Evolutionary conservation across 30 jellyfish, hydroid and myxozoan species (phyloP), one percentile per base, ranked within the genome.

Genomic region (Cassiopea andromeda): DNA sequence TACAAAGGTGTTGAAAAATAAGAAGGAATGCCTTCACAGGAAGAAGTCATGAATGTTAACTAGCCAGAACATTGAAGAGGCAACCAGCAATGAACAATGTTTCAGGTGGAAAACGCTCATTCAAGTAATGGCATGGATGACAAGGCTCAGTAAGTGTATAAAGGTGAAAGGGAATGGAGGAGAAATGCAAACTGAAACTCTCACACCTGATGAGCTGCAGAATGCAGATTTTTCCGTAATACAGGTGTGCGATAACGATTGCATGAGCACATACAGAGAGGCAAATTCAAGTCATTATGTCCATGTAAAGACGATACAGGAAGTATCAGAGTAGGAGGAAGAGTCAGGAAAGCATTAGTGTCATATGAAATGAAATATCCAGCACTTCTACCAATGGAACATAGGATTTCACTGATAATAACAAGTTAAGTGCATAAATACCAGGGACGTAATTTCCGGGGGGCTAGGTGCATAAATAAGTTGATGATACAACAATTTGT

Each of bases 261-360:
- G 82, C 94, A 77, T 76, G 73, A 83, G 18, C 88, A 77, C 17
- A 27, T 89, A 54, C 58, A 60, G 72, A 80, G 48, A 89, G 94
- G 94, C 16, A 83, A 91, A 68, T 84, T 83, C 73, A 69, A 67
- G 81, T 70, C 87, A 75, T 84, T 84, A 48, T 60, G 93, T 48
- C 97, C 97, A 48, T 77, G 7, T 10, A 54, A 6, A 54, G 64
- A 54, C 12, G 64, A 54, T 3, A 54, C 7, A 10, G 64, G 12
- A 54, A 54, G 83, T 77, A 84, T 91, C 71, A 75, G 94, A 77
- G 97, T 91, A 5, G 97, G 94, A 38, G 94, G 94, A 70, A 57
- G 88, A 74, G 78, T 71, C 49, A 60, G 47, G 59, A 78, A 69
- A 69, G 87, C 91, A 60, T 8, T 76, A 43, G 67, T 91, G 84